These are phyloP conservation scores for Rostratula benghalensis DNA, from an alignment of 2,113 vertebrate species.

Conservation along the genomic window DNA sequence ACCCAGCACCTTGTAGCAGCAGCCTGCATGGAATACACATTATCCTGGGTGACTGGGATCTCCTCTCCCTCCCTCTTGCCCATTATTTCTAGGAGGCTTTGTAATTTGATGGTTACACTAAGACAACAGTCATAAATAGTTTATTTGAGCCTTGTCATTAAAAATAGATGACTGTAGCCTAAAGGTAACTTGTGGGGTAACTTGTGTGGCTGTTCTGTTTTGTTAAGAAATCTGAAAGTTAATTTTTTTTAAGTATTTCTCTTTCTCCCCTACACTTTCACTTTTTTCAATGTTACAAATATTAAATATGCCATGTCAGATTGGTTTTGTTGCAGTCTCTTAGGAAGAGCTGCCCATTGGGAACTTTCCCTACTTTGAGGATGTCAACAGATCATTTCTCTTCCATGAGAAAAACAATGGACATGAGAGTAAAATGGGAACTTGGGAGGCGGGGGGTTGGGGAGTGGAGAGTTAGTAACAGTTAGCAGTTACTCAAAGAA, in stretches of 20 bases:
- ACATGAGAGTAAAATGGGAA: not conserved
- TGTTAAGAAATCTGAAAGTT: not conserved
- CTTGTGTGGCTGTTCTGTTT: not conserved
- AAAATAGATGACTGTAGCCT: constrained; percentile 21
- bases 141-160: not conserved
- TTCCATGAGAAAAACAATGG: not conserved
- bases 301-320: not conserved
- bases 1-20: not conserved
- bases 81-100: not conserved
- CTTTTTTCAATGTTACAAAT: not conserved
- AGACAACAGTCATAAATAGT: not conserved
- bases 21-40: not conserved
- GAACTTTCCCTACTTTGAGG: not conserved
- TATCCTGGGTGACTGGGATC: not conserved
- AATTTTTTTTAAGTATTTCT: not conserved
- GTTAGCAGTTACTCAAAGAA: not conserved
- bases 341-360: not conserved
- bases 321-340: not conserved
- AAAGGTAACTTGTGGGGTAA: not conserved
- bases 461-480: not conserved
- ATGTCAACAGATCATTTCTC: not conserved
- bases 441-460: accelerated
- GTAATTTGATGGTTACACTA: not conserved
- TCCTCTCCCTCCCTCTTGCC: not conserved
- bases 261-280: not conserved